Evolutionary conservation across 2,797 vertebrate genomes (phyloP).

Genomic region (Parotocinclus haroldoi): DNA sequence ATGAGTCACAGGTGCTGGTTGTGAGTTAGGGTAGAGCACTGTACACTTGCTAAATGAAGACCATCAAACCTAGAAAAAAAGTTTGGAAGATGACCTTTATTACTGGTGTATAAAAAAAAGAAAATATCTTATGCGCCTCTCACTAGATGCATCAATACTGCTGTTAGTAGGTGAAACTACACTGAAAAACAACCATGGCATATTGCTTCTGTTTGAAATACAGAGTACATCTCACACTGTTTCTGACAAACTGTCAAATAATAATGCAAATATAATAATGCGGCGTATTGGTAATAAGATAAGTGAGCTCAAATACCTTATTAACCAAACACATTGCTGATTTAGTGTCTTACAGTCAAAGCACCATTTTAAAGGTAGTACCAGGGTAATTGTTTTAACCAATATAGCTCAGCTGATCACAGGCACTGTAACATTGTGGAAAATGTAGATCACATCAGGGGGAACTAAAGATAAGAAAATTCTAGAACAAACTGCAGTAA

Average conservation of each 20-base stretch:
- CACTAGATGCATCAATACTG: conserved; percentile 64
- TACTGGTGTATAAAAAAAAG: conserved; percentile 63
- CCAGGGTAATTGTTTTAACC: too few species aligned
- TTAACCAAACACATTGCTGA: not conserved
- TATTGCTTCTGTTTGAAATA: conserved; percentile 41
- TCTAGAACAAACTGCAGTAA: conserved; percentile 35
- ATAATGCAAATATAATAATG: conserved; percentile 14
- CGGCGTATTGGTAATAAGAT: conserved; percentile 6
- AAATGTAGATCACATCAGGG: not conserved
- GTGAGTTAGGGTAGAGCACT: not conserved
- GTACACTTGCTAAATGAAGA: conserved; percentile 6
- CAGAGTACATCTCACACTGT: conserved; percentile 17
- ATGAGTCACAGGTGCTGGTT: not conserved
- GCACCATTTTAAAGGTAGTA: not conserved
- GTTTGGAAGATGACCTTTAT: conserved; percentile 75
- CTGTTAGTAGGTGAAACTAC: conserved; percentile 60
- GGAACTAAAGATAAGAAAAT: conserved; percentile 43
- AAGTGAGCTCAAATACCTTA: conserved; percentile 7
- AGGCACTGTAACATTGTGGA: too few species aligned
- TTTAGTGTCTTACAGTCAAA: too few species aligned
- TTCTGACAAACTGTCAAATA: conserved; percentile 12
- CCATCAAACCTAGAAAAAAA: conserved; percentile 8
- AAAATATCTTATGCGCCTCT: conserved; percentile 61
- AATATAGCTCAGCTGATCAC: too few species aligned
- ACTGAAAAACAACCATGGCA: conserved; percentile 52